These are phyloP conservation scores for Machaerirhynchus nigripectus DNA, from an alignment of 2,113 vertebrate species.

Conservation along the genomic window DNA sequence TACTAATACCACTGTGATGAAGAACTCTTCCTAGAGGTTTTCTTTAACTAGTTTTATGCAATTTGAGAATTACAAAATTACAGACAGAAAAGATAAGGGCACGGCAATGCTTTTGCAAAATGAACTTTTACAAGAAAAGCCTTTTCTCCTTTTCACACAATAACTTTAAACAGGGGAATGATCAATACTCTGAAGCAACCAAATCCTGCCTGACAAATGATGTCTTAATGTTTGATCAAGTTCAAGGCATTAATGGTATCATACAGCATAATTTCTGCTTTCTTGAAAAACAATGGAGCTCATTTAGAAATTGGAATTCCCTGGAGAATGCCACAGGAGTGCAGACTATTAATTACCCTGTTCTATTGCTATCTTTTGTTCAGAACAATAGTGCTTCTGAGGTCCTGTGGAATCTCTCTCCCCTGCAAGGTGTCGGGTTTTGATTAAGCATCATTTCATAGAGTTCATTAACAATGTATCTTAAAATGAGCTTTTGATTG, in stretches of 20 bases:
- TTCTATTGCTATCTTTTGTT: constrained; percentile 72
- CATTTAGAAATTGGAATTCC: constrained; percentile 61
- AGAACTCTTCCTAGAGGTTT: background rate
- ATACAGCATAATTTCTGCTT: constrained; percentile 39
- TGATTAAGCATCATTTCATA: constrained; percentile 77
- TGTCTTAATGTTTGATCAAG: constrained; percentile 36
- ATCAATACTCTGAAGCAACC: background rate
- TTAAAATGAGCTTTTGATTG: constrained; percentile 80
- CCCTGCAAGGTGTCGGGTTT: constrained; percentile 60
- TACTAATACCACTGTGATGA: background rate
- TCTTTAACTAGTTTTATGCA: background rate
- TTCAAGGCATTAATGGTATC: constrained; percentile 24
- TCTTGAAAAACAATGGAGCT: constrained; percentile 57
- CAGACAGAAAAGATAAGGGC: background rate
- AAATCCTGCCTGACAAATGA: constrained; percentile 42
- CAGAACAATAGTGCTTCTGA: constrained; percentile 69
- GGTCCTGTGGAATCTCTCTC: constrained; percentile 64
- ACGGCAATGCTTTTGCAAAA: background rate
- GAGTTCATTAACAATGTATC: constrained; percentile 79
- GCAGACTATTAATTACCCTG: constrained; percentile 72
- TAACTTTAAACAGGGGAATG: background rate
- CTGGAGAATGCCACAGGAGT: constrained; percentile 46
- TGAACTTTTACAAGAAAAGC: background rate
- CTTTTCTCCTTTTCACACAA: background rate
- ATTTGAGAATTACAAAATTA: background rate